These are phyloP conservation scores for Aproaerema taeniolella DNA, from an alignment of 2,888 invertebrate genomes.

Conservation along the genomic window DNA sequence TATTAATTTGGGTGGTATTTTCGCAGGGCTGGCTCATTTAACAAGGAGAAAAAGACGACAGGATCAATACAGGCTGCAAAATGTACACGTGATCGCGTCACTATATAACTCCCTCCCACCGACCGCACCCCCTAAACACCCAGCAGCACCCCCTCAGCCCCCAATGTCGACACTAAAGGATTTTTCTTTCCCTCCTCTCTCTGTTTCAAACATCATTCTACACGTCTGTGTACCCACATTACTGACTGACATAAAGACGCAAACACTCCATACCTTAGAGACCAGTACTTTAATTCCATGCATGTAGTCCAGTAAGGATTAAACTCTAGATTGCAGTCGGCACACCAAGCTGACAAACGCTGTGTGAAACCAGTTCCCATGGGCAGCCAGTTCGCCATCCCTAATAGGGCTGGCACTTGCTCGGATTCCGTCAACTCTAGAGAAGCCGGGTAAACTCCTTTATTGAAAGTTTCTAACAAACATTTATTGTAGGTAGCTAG, in stretches of 20 bases:
- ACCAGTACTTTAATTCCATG: conserved; percentile 1
- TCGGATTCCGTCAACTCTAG: conserved; percentile 2
- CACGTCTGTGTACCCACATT: conserved; percentile 10
- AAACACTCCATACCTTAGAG: conserved; percentile 1
- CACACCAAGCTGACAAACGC: conserved; percentile 33
- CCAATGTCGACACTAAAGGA: conserved; percentile 59
- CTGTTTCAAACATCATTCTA: conserved; percentile 33
- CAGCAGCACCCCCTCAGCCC: conserved; percentile 47
- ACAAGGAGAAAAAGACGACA: conserved; percentile 59
- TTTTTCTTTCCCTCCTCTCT: conserved; percentile 48
- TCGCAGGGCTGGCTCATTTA: conserved; percentile 49
- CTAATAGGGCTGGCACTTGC: conserved; percentile 20
- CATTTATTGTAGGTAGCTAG: conserved; percentile 7
- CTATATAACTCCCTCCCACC: conserved; percentile 70
- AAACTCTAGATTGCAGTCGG: conserved; percentile 4
- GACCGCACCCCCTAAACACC: conserved; percentile 63
- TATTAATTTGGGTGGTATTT: too few relatives aligned
- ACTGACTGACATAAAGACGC: conserved; percentile 5
- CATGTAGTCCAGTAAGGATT: conserved; percentile 5
- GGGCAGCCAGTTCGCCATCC: conserved; percentile 23
- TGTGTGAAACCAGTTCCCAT: conserved; percentile 53
- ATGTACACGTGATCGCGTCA: conserved; percentile 76
- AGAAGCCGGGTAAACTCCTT: conserved; percentile 8
- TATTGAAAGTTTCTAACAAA: conserved; percentile 5
- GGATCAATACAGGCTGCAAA: conserved; percentile 75